phyloP scores from a whole-genome alignment of 2,797 vertebrate genomes.

The Xerus rutilus region DNA sequence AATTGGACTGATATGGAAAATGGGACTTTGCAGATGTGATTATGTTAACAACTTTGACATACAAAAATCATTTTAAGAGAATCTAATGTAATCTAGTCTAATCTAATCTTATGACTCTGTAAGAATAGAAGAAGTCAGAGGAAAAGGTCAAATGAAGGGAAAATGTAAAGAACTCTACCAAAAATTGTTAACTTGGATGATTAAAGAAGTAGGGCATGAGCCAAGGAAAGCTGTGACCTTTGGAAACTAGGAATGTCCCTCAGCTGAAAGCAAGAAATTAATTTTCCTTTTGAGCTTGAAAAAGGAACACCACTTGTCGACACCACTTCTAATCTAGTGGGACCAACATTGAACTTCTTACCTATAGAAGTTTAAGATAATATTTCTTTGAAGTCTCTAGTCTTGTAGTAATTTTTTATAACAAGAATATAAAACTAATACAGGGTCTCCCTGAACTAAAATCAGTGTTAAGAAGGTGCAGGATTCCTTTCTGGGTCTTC shows the following conservation, averaged over 20 bases:
- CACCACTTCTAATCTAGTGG: neutral
- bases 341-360: neutral
- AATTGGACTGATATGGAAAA: neutral
- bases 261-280: neutral
- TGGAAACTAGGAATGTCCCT: neutral
- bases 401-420: neutral
- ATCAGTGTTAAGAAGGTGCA: neutral
- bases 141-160: neutral
- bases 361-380: neutral
- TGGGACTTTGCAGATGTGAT: neutral
- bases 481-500: neutral
- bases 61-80: neutral
- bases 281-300: neutral
- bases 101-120: neutral
- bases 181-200: neutral
- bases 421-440: neutral
- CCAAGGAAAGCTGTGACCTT: neutral
- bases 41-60: neutral
- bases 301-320: neutral
- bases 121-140: neutral
- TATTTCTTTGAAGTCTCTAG: neutral
- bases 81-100: neutral
- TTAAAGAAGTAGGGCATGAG: neutral
- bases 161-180: neutral
- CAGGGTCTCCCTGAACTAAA: neutral